Evolutionary conservation across 2,113 vertebrate species (phyloP), one percentile per base, ranked within the genome.

Genomic region (Andinoacara biseriatus): DNA sequence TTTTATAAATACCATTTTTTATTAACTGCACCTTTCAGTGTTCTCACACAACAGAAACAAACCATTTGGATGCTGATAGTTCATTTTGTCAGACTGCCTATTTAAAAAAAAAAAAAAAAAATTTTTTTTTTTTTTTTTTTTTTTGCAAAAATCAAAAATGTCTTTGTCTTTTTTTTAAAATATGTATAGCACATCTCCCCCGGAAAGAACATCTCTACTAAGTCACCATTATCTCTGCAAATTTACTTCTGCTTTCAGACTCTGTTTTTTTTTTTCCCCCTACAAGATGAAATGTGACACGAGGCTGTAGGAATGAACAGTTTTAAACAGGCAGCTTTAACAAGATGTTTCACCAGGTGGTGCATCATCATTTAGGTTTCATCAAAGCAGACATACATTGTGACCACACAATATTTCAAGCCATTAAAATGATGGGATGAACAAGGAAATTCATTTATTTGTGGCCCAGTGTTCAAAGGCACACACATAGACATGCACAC

Each of bases 211-310:
- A 61, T 82, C 54, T 75, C 15, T 18, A 60, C 26, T 20, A 22
- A 79, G 22, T 76, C 76, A 38, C 35, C 46, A 69, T 79, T 40
- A 75, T 86, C 14, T 62, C n/a, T 57, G 33, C n/a, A 76, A 74
- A 83, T 69, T 2, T 20, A 61, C 58, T 26, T 24, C 29, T 88
- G 82, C 78, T 60, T 38, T 33, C 26, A 65, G 74, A 35, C 81
- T 82, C 54, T 14, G 46, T 33, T 33, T 40, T 49, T 20, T 86
- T 74, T 79, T 58, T 38, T 26, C 63, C 46, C 58, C 78, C 20
- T 10, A 52, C 10, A n/a, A 81, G 33, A 78, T 75, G 72, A 90
- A 84, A 60, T 63, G 74, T 75, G 77, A 85, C 52, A 78, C 43
- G 10, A 33, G 76, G 58, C 24, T 46, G 81, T 76, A 74, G 75